Evolutionary conservation across 2,888 invertebrate genomes (phyloP), one percentile per base, ranked within the genome.

Genomic region (Corbicula japonica): DNA sequence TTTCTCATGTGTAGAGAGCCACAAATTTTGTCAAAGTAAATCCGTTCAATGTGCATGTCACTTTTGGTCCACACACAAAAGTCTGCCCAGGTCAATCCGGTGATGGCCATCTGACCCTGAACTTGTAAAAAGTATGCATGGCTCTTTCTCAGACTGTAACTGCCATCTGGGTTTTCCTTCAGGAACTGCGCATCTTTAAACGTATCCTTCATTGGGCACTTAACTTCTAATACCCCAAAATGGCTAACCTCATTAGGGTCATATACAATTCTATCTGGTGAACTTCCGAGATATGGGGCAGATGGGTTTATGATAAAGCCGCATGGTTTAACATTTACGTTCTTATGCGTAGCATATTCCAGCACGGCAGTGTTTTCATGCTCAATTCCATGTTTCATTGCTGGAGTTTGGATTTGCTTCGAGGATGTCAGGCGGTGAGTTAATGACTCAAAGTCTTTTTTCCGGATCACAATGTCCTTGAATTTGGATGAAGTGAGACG

Each of bases 31-130:
- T 23, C 35, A 23, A 34, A 65, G 21, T 50, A 65, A 30, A 65
- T 65, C 6, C 32, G 15, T 30, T 69, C 48, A 32, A 69, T 60
- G 26, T 69, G 69, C 60, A 60, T 58, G 46, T 69, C 60, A 56
- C 34, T 69, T 1, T 8, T 30, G 4, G 60, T 60, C 69, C 69
- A 69, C 1, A 71, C 70, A 61, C 61, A 71, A 32, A 69, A 71
- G 21, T 71, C 70, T 2, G 18, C 60, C 61, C 50, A 52, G 21
- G 60, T 50, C 35, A 71, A 41, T 3, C 70, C 61, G 61, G 32
- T 58, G 35, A 61, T 50, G 5, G 50, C 50, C 50, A 65, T 48
- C 30, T 65, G 65, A 12, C 62, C 62, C 62, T 34, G 23, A 15
- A 62, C 46, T 18, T 62, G 46, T 6, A 62, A 2, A n/a, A 15